Evolutionary conservation across 2,888 invertebrate species (phyloP).

Genomic region (Napeogenes inachia): DNA sequence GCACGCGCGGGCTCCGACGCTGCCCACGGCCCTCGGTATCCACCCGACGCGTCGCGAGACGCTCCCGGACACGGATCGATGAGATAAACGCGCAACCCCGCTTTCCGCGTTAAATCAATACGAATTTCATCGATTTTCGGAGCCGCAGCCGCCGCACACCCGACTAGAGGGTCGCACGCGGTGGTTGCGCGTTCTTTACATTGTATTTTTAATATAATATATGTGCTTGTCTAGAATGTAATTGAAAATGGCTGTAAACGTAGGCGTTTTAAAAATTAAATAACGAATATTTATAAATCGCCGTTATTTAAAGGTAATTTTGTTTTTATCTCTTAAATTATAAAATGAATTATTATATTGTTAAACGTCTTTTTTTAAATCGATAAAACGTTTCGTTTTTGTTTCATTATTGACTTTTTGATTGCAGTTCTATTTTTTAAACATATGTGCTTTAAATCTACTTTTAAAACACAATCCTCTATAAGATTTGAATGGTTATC

Average conservation of each 20-base stretch:
- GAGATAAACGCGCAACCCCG: conserved; percentile 87
- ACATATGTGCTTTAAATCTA: too few species aligned
- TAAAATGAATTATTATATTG: neutral
- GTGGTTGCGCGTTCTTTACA: conserved; percentile 66
- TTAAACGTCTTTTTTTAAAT: too few species aligned
- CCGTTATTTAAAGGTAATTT: conserved; percentile 29
- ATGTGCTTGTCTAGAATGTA: conserved; percentile 15
- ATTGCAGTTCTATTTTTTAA: too few species aligned
- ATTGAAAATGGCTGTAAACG: conserved; percentile 9
- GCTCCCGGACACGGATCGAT: conserved; percentile 77
- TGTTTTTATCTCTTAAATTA: conserved; percentile 6
- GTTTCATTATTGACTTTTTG: too few species aligned
- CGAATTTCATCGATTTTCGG: conserved; percentile 85
- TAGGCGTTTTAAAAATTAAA: neutral
- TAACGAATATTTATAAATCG: conserved; percentile 9
- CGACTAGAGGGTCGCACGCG: conserved; percentile 71
- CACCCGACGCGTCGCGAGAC: conserved; percentile 56
- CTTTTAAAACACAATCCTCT: too few species aligned
- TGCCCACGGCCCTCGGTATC: conserved; percentile 33
- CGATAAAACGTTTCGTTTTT: too few species aligned
- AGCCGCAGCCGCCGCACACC: conserved; percentile 79
- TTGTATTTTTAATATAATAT: conserved; percentile 23
- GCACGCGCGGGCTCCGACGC: conserved; percentile 37
- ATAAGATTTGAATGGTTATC: too few species aligned
- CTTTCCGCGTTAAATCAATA: conserved; percentile 83